Percentiles rank a stretch among this genome's conserved stretches.
Conservation (phyloP, 2,113 vertebrate species). For the Silurus meridionalis region DNA sequence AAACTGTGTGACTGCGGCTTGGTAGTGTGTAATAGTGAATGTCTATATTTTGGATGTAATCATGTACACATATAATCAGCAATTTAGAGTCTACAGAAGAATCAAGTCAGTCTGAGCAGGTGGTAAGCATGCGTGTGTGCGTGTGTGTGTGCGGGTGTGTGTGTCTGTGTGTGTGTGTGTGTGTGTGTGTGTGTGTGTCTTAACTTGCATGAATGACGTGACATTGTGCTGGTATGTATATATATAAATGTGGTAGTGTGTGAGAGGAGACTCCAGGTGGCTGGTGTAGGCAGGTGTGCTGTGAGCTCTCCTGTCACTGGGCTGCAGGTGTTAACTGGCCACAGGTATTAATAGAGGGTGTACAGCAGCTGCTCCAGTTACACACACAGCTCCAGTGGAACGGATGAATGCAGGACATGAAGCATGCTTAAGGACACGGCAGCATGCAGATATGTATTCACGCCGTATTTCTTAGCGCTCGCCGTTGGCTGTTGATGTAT, state of each 20-base stretch:
- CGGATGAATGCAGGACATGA: slow-evolving; percentile 18
- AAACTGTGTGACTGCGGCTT: not conserved
- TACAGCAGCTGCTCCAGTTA: slow-evolving; percentile 45
- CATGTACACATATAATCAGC: not conserved
- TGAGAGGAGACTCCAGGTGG: slow-evolving; percentile 39
- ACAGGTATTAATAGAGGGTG: slow-evolving; percentile 50
- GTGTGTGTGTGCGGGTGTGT: not conserved
- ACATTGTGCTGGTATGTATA: not conserved
- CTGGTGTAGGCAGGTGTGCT: slow-evolving; percentile 51
- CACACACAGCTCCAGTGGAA: slow-evolving; percentile 17
- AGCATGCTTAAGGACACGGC: slow-evolving; percentile 20
- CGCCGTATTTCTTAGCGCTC: slow-evolving; percentile 27
- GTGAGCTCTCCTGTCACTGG: slow-evolving; percentile 41
- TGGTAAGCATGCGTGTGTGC: not conserved
- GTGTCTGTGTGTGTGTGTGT: not conserved
- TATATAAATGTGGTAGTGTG: not conserved
- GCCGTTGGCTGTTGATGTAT: slow-evolving; percentile 38
- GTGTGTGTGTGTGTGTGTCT: not conserved
- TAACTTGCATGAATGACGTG: too few relatives aligned
- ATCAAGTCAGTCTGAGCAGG: not conserved
- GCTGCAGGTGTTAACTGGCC: slow-evolving; percentile 53
- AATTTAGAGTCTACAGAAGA: not conserved
- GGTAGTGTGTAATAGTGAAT: not conserved
- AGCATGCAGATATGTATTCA: slow-evolving; percentile 43
- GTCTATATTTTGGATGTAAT: not conserved